Evolutionary conservation across 2,797 vertebrate genomes (phyloP).

Genomic region (Hoplostethus atlanticus): DNA sequence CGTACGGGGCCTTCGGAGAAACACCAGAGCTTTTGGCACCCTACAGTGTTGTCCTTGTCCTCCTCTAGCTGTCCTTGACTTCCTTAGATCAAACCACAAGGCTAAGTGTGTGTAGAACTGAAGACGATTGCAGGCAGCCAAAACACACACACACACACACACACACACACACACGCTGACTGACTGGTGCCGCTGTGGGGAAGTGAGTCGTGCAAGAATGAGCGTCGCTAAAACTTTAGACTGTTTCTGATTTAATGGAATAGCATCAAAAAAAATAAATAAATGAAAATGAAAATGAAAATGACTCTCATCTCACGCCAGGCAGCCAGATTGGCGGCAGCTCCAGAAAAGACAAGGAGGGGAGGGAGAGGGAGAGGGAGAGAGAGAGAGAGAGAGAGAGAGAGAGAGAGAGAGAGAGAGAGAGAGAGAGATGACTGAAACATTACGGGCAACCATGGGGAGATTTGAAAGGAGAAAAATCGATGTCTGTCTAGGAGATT

Average conservation of each 20-base stretch:
- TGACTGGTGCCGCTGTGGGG: slow-evolving; percentile 46
- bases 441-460: slow-evolving; percentile 8
- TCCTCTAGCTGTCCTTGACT: slow-evolving; percentile 32
- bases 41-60: background rate
- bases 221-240: slow-evolving; percentile 60
- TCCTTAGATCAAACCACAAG: slow-evolving; percentile 41
- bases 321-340: slow-evolving; percentile 22
- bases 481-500: slow-evolving; percentile 1
- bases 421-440: slow-evolving; percentile 5
- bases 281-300: background rate
- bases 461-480: slow-evolving; percentile 10
- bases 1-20: background rate
- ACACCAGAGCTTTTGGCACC: background rate
- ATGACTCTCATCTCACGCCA: slow-evolving; percentile 14
- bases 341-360: background rate
- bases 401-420: background rate
- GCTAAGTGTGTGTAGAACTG: slow-evolving; percentile 33
- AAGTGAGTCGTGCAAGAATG: slow-evolving; percentile 46
- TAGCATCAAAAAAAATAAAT: slow-evolving; percentile 22
- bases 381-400: background rate
- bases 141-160: slow-evolving; percentile 19
- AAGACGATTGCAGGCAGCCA: slow-evolving; percentile 36
- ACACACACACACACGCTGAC: slow-evolving; percentile 4
- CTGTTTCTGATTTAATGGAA: slow-evolving; percentile 47
- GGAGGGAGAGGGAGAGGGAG: background rate